A percentile compares a stretch with the other conserved stretches of the same genome.
Conservation (phyloP, 2,797 vertebrate species). For the Chiroxiphia lanceolata region DNA sequence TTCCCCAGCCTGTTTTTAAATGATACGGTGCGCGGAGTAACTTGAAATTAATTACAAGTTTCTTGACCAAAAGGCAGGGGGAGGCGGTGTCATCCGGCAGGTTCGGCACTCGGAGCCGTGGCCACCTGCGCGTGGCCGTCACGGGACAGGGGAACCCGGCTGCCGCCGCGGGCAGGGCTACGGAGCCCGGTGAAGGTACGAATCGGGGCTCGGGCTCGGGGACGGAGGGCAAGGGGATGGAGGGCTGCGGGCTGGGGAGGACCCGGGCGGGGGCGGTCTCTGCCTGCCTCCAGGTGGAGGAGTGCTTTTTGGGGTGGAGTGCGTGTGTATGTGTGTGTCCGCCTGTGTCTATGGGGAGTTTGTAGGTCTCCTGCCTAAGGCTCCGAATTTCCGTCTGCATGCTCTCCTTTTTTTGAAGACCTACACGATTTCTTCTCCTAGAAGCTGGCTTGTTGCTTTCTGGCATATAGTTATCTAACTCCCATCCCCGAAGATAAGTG, state of each 20-base stretch:
- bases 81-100: background rate
- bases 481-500: slow-evolving; percentile 5
- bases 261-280: background rate
- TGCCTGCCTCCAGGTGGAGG: background rate
- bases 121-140: background rate
- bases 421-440: slow-evolving; percentile 21
- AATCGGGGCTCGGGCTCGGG: background rate
- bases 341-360: background rate
- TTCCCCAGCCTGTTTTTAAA: slow-evolving; percentile 67
- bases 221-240: background rate
- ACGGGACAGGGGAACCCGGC: background rate
- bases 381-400: background rate
- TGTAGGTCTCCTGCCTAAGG: background rate
- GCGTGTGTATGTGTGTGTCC: background rate
- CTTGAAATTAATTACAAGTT: slow-evolving; percentile 76
- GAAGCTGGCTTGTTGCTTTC: slow-evolving; percentile 48
- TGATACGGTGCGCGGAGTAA: slow-evolving; percentile 62
- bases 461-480: slow-evolving; percentile 24
- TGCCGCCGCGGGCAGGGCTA: background rate
- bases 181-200: slow-evolving; percentile 29
- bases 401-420: background rate
- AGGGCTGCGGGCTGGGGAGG: background rate
- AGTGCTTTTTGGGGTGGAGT: background rate
- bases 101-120: background rate
- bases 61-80: slow-evolving; percentile 57